A percentile compares a stretch with the other conserved stretches of the same genome.
phyloP scores from a whole-genome alignment of 2,888 invertebrate species.

The Steinernema hermaphroditum region DNA sequence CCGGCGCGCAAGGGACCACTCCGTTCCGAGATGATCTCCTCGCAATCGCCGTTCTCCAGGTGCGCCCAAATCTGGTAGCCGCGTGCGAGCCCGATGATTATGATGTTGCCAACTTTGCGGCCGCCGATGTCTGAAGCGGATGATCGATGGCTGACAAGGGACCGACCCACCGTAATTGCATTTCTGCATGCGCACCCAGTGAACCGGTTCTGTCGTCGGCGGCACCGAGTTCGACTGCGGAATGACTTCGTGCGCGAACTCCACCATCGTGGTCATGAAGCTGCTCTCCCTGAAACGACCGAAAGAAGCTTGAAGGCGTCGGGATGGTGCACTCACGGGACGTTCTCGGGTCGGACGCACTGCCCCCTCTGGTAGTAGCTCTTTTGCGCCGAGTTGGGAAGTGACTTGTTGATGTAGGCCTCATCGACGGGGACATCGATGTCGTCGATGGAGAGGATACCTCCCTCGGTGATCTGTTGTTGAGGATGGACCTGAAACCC shows the following conservation, averaged over 20 bases:
- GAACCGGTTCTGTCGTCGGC: slow-evolving; percentile 39
- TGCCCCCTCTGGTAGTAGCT: slow-evolving; percentile 44
- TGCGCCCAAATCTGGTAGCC: slow-evolving; percentile 76
- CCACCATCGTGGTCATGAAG: slow-evolving; percentile 50
- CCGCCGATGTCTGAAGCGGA: slow-evolving; percentile 61
- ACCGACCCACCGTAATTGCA: slow-evolving; percentile 37
- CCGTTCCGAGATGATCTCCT: slow-evolving; percentile 89
- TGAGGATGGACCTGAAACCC: slow-evolving; percentile 39
- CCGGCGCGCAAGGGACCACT: slow-evolving; percentile 84
- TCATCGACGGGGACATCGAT: neutral
- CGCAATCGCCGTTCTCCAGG: slow-evolving; percentile 83
- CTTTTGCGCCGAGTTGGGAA: slow-evolving; percentile 4
- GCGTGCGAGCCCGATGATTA: slow-evolving; percentile 84
- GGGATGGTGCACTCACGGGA: slow-evolving; percentile 40
- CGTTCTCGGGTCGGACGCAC: slow-evolving; percentile 46
- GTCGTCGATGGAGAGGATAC: neutral
- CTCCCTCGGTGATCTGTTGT: slow-evolving; percentile 22
- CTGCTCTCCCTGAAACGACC: slow-evolving; percentile 42
- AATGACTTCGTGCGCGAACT: slow-evolving; percentile 61
- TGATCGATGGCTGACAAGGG: slow-evolving; percentile 9
- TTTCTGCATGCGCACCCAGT: slow-evolving; percentile 51
- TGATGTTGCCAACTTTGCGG: slow-evolving; percentile 77
- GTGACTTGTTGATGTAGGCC: neutral
- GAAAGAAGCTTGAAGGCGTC: neutral
- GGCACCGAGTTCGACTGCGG: slow-evolving; percentile 40